Percentiles rank a stretch among this genome's conserved stretches.
Evolutionary conservation across 2,888 invertebrate genomes (phyloP).

Genomic region (Calameuta idolon): DNA sequence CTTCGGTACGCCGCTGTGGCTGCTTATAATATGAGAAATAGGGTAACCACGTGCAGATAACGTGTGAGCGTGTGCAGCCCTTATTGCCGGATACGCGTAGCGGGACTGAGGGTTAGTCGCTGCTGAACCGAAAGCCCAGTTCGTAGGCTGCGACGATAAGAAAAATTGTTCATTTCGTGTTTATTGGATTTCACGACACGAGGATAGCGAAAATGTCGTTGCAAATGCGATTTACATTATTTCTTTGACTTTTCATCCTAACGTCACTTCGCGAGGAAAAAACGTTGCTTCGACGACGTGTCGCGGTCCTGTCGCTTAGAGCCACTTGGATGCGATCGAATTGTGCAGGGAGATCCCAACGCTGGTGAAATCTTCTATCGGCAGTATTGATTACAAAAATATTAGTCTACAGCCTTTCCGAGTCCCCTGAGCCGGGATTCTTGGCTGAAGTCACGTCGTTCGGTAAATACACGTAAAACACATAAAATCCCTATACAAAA

Average conservation of each 20-base stretch:
- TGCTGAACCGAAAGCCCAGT: too few species aligned
- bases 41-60: constrained; percentile 29
- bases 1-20: constrained; percentile 17
- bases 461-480: background rate
- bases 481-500: background rate
- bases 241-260: too few species aligned
- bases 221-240: too few species aligned
- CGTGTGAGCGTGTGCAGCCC: background rate
- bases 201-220: too few species aligned
- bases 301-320: background rate
- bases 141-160: too few species aligned
- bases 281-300: background rate
- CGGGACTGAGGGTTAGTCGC: too few species aligned
- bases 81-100: too few species aligned
- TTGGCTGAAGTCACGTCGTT: background rate
- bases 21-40: constrained; percentile 35
- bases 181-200: too few species aligned
- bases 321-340: background rate
- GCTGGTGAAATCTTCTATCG: background rate
- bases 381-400: background rate
- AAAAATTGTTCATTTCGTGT: too few species aligned
- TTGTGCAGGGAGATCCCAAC: background rate
- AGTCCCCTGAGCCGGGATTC: background rate
- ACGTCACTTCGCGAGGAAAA: too few species aligned
- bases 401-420: background rate